Evolutionary conservation across 2,113 vertebrate genomes (phyloP).

Genomic region (Trematomus loennbergii): DNA sequence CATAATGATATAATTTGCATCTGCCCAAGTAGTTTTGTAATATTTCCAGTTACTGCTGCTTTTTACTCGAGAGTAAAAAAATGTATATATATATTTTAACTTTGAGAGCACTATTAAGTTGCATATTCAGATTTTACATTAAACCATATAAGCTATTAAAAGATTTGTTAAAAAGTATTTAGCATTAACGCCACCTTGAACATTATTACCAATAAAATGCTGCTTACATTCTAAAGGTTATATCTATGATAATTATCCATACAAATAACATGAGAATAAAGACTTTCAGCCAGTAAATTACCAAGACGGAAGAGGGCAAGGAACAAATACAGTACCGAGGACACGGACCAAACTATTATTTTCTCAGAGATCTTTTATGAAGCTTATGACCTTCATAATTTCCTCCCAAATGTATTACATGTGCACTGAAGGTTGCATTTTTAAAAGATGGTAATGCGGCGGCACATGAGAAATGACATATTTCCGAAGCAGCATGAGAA

Average conservation of each 20-base stretch:
- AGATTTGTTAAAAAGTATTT: no score
- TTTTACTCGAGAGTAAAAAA: no score
- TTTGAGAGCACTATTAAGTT: no score
- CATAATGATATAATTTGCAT: not conserved
- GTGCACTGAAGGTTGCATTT: conserved; percentile 14
- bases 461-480: conserved; percentile 53
- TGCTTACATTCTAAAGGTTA: not conserved
- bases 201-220: not conserved
- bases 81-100: no score
- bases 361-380: conserved; percentile 13
- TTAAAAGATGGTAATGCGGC: conserved; percentile 53
- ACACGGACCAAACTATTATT: conserved; percentile 20
- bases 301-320: not conserved
- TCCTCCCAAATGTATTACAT: conserved; percentile 26
- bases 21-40: no score
- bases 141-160: no score
- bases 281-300: conserved; percentile 6
- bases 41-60: no score
- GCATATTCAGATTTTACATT: no score
- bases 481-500: conserved; percentile 65
- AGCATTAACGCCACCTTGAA: not conserved
- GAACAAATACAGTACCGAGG: not conserved
- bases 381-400: conserved; percentile 40
- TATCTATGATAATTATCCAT: not conserved
- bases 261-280: not conserved